phyloP scores from a whole-genome alignment of 2,797 vertebrate species.

The Tarsius wallacei region DNA sequence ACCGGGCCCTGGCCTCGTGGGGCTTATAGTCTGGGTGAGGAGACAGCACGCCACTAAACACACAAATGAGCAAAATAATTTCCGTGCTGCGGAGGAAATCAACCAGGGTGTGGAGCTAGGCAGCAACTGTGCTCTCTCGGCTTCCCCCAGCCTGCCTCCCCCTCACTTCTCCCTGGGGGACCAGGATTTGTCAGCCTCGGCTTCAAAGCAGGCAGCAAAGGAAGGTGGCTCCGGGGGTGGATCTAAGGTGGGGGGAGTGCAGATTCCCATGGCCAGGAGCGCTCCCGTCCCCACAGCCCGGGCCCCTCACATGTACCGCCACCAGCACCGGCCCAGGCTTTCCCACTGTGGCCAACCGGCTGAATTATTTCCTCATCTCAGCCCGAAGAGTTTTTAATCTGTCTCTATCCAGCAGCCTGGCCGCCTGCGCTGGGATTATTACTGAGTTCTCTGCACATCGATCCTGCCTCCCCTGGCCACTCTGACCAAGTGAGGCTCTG shows the following conservation, averaged over 20 bases:
- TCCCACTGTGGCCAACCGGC: constrained; percentile 61
- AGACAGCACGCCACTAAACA: constrained; percentile 62
- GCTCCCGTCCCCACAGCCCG: background rate
- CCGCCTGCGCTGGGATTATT: constrained; percentile 69
- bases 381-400: constrained; percentile 84
- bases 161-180: constrained; percentile 67
- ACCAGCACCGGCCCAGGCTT: constrained; percentile 48
- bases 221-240: constrained; percentile 66
- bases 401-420: constrained; percentile 80
- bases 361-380: constrained; percentile 81
- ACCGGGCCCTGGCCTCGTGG: background rate
- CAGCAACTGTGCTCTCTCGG: background rate
- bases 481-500: constrained; percentile 67
- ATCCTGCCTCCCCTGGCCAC: constrained; percentile 69
- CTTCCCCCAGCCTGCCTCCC: constrained; percentile 35
- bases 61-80: constrained; percentile 75
- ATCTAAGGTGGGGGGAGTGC: background rate
- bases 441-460: constrained; percentile 71
- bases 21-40: constrained; percentile 50
- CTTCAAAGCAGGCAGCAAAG: constrained; percentile 73
- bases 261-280: constrained; percentile 14
- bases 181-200: constrained; percentile 74
- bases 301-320: background rate
- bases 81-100: constrained; percentile 66
- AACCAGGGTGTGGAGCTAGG: constrained; percentile 68